Evolutionary conservation across 2,113 vertebrate genomes (phyloP).

Genomic region (Ctenodactylus gundi): DNA sequence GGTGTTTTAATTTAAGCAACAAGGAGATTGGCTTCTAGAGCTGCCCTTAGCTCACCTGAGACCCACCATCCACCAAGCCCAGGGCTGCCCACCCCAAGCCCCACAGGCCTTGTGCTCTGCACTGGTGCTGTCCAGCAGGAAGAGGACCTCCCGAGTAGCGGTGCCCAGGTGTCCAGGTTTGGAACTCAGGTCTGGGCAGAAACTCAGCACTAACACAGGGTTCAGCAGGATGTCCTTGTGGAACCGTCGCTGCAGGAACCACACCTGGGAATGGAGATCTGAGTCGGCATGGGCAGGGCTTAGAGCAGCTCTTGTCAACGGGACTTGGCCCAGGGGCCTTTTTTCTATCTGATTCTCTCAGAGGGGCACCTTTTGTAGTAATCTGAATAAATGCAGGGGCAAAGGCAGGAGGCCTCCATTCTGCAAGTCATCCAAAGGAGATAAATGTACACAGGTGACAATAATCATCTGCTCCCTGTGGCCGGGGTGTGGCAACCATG

Average conservation of each 20-base stretch:
- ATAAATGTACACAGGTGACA: rapidly evolving
- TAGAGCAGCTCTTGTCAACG: background rate
- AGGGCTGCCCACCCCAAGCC: background rate
- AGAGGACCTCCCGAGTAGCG: constrained; percentile 91
- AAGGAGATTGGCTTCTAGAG: background rate
- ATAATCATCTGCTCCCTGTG: background rate
- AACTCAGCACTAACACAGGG: constrained; percentile 96
- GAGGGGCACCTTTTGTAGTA: background rate
- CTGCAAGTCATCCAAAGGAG: background rate
- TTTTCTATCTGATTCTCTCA: background rate
- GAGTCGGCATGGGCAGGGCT: background rate
- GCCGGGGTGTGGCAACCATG: background rate
- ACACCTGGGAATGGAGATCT: constrained; percentile 82
- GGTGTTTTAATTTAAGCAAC: background rate
- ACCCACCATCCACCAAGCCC: background rate
- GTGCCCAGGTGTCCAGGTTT: constrained; percentile 87
- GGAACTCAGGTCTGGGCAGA: constrained; percentile 89
- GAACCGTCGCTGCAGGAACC: constrained; percentile 94
- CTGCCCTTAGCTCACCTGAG: background rate
- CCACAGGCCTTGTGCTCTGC: constrained; percentile 62
- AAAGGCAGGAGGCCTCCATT: background rate
- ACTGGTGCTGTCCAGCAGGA: constrained; percentile 89
- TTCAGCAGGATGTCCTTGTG: constrained; percentile 96
- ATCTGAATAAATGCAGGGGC: background rate
- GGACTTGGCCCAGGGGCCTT: background rate